Evolutionary conservation across 1,140 invertebrate species (phyloP).

Genomic region (Pseudomyrmex cubaensis): DNA sequence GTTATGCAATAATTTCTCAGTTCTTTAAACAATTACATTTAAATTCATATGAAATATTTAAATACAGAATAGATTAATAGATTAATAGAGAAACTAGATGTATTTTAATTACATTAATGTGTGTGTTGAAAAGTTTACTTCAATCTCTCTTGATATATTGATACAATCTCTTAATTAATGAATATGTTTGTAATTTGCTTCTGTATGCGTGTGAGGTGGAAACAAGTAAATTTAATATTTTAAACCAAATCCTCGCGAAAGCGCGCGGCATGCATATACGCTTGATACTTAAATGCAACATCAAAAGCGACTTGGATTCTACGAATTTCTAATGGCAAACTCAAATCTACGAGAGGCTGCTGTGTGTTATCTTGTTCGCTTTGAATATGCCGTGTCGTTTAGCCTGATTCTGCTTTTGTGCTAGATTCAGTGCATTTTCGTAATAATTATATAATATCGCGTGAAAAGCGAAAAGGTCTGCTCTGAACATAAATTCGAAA

Average conservation of each 20-base stretch:
- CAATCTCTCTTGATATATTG: background rate
- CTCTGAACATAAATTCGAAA: slow-evolving; percentile 40
- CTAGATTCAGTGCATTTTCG: slow-evolving; percentile 35
- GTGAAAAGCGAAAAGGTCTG: slow-evolving; percentile 45
- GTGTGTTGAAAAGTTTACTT: background rate
- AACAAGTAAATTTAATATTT: background rate
- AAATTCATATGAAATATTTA: background rate
- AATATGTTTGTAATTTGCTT: no score
- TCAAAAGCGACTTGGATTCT: slow-evolving; percentile 60
- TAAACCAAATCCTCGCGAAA: background rate
- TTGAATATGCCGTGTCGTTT: slow-evolving; percentile 42
- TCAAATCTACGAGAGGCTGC: slow-evolving; percentile 60
- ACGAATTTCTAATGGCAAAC: slow-evolving; percentile 58
- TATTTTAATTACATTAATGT: no score
- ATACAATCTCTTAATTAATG: no score
- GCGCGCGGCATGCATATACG: slow-evolving; percentile 52
- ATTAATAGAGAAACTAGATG: no score
- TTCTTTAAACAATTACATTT: slow-evolving; percentile 49
- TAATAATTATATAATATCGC: slow-evolving; percentile 40
- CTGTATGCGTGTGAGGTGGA: background rate
- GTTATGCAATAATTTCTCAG: background rate
- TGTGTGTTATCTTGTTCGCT: slow-evolving; percentile 53
- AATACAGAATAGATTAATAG: no score
- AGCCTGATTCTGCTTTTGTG: slow-evolving; percentile 55
- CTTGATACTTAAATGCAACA: slow-evolving; percentile 50